phyloP scores from a whole-genome alignment of 2,113 vertebrate genomes.

The Ascaphus truei region DNA sequence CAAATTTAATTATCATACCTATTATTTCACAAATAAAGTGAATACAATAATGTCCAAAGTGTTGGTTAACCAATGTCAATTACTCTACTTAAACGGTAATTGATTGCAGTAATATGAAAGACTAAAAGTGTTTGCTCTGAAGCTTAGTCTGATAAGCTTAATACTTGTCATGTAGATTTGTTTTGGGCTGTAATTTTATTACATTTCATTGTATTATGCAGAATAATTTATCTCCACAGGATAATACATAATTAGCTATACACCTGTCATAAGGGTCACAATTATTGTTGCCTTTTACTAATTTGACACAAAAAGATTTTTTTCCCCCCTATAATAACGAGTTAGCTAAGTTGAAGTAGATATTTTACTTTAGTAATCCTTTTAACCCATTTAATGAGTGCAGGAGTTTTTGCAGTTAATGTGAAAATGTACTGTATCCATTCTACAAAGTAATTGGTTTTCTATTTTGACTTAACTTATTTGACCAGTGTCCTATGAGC shows the following conservation, averaged over 20 bases:
- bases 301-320: background rate
- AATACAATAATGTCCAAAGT: constrained; percentile 41
- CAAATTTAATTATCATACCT: constrained; percentile 40
- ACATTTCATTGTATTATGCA: constrained; percentile 35
- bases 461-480: too few species aligned
- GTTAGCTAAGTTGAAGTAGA: constrained; percentile 39
- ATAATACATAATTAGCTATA: constrained; percentile 26
- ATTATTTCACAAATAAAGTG: constrained; percentile 43
- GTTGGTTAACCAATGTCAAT: constrained; percentile 37
- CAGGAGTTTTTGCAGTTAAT: too few species aligned
- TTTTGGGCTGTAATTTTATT: constrained; percentile 40
- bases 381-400: too few species aligned
- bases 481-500: too few species aligned
- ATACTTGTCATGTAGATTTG: constrained; percentile 4
- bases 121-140: constrained; percentile 22
- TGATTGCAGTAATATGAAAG: constrained; percentile 37
- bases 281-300: constrained; percentile 17
- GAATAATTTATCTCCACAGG: constrained; percentile 34
- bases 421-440: too few species aligned
- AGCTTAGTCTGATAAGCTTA: constrained; percentile 36
- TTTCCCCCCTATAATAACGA: constrained; percentile 25
- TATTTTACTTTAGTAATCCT: too few species aligned
- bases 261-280: constrained; percentile 3
- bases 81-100: constrained; percentile 31
- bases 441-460: too few species aligned